Evolutionary conservation across 1,140 invertebrate genomes (phyloP), one percentile per base, ranked within the genome.

Genomic region (Pseudomyrmex flavicornis): DNA sequence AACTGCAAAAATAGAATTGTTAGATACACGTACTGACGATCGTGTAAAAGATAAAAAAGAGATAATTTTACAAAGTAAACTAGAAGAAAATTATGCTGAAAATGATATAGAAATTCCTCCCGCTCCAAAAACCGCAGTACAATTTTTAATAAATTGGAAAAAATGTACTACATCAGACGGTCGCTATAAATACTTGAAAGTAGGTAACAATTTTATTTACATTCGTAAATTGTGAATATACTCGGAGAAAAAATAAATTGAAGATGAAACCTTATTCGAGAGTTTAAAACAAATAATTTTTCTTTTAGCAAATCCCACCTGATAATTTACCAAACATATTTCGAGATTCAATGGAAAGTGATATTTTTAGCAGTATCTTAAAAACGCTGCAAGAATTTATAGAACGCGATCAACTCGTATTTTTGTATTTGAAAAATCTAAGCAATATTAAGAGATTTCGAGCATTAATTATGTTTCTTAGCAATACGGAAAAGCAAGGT

Each of bases 261-360:
- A 5, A 7, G 5, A 35, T 7, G 0, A 35, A 35, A 35, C 35
- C 35, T 35, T 70, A 72, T 63, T 75, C 15, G 63, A 61, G 44
- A 69, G 74, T 69, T 50, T 15, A 83, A 73, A 82, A 35, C 35
- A 35, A 35, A 35, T 35, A 72, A 68, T 74, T 83, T 69, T 44
- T 92, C 85, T 88, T 93, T 74, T 91, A 96, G 96, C 93, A 95
- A 91, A 95, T 96, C 84, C 91, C 92, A 5, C 93, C 95, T 10
- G 79, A 91, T 15, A 92, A 90, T 70, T 91, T 96, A 66, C 95
- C 95, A 2, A 90, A 89, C 7, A 95, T 96, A 85, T 96, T 96
- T 89, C 93, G 95, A 90, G 95, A 96, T 70, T 95, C 95, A 10
- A 91, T 96, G 87, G 96, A 96, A 85, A 95, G 94, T 58, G 93